Percentiles rank a stretch among this genome's conserved stretches.
phyloP scores from a whole-genome alignment of 2,888 invertebrate species.

The Copidosoma aretas region DNA sequence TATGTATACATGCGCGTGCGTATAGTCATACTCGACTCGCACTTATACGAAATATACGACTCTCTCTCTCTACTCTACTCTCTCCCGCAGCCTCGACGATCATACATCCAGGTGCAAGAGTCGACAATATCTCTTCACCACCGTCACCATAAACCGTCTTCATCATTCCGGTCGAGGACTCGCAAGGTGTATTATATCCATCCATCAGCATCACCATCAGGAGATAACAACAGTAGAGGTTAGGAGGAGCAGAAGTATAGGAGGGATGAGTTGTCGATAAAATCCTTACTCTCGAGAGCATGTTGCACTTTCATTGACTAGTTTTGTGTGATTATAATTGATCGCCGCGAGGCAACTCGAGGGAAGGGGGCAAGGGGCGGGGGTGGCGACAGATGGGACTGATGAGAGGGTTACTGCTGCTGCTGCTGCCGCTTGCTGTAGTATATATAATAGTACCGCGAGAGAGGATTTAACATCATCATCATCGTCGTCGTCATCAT shows the following conservation, averaged over 20 bases:
- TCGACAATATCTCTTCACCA: neutral
- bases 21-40: no score
- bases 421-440: neutral
- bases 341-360: slow-evolving; percentile 14
- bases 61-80: neutral
- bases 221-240: neutral
- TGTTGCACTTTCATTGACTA: slow-evolving; percentile 64
- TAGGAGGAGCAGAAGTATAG: no score
- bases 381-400: neutral
- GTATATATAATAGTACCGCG: no score
- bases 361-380: slow-evolving; percentile 9
- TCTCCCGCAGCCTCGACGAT: neutral
- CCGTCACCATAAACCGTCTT: neutral
- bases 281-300: slow-evolving; percentile 53
- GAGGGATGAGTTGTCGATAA: neutral
- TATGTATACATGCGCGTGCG: no score
- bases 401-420: neutral
- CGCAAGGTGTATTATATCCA: slow-evolving; percentile 9
- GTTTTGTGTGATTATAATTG: slow-evolving; percentile 52
- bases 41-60: no score
- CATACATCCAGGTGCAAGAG: neutral
- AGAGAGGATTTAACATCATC: no score
- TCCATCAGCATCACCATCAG: slow-evolving; percentile 7
- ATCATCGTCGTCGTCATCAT: no score
- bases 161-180: slow-evolving; percentile 17